phyloP scores from a whole-genome alignment of 2,888 invertebrate species.

The Masnerella sp. region DNA sequence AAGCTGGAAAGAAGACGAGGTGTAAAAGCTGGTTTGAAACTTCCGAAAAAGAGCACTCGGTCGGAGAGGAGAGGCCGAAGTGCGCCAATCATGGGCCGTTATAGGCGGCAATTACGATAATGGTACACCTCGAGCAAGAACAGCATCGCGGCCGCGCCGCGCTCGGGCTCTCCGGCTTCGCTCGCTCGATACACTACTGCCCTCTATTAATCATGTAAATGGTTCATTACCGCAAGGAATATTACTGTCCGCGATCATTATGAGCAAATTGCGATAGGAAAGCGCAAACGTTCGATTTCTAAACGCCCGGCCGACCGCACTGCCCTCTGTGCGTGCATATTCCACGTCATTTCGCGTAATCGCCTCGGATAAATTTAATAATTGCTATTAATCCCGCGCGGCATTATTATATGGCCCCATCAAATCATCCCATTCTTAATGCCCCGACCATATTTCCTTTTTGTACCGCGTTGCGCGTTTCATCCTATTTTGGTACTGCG shows the following conservation, averaged over 20 bases:
- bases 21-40: slow-evolving; percentile 66
- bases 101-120: slow-evolving; percentile 77
- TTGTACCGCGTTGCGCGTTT: too few species aligned
- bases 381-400: slow-evolving; percentile 26
- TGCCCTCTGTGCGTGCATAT: slow-evolving; percentile 37
- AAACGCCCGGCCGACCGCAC: slow-evolving; percentile 41
- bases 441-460: too few species aligned
- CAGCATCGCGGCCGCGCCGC: slow-evolving; percentile 51
- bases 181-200: slow-evolving; percentile 68
- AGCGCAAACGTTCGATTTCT: slow-evolving; percentile 60
- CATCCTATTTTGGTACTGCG: too few species aligned
- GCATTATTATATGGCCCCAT: slow-evolving; percentile 15
- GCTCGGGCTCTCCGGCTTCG: slow-evolving; percentile 42
- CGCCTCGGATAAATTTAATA: slow-evolving; percentile 34
- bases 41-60: slow-evolving; percentile 72
- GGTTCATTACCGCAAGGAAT: slow-evolving; percentile 70
- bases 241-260: slow-evolving; percentile 71
- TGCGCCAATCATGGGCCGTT: slow-evolving; percentile 74
- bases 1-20: slow-evolving; percentile 56
- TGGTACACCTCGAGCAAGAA: slow-evolving; percentile 71
- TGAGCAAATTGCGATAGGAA: slow-evolving; percentile 66
- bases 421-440: too few species aligned
- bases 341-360: slow-evolving; percentile 33
- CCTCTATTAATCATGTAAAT: slow-evolving; percentile 76
- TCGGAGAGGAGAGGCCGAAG: slow-evolving; percentile 66